Evolutionary conservation across 2,888 invertebrate species (phyloP), one percentile per base, ranked within the genome.

Genomic region (Lycia hirtaria): DNA sequence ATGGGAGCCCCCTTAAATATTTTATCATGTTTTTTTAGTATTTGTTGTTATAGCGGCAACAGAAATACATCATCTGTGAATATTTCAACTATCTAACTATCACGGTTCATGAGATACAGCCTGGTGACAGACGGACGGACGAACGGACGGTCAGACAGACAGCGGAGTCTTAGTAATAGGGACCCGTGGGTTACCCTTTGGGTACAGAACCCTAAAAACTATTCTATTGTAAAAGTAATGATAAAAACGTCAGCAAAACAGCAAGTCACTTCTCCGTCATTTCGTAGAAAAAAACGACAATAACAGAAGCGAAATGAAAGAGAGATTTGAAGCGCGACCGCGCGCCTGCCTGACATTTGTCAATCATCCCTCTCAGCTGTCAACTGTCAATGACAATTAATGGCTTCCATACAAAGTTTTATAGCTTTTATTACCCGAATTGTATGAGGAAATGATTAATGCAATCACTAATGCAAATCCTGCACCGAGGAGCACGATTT

Each of bases 371-470:
- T 82, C 81, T 75, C 73, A 75, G 72, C 85, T 88, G 88, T 85
- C 87, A 87, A 72, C 82, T 87, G 91, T 88, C 92, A 87, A 89
- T 92, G 89, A 92, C 91, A 91, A 91, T 90, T 90, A 90, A 91
- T 91, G 89, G 82, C 82, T 68, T 74, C 85, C 76, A 88, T 90
- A 87, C 85, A 89, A 82, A 87, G 85, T 88, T 90, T 88, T 88
- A 88, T 87, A 84, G 88, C 80, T 83, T 85, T 87, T 88, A 88
- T 89, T 88, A 77, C 82, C 73, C 82, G 78, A 72, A 85, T 87
- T 88, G 88, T 88, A 77, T 75, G 78, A 69, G 72, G 73, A 83
- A 78, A 91, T 92, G 92, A 92, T 92, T 90, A 92, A 91, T 92
- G 92, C 76, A 88, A 87, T 84, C 84, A 80, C 90, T 92, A 91